A percentile compares a stretch with the other conserved stretches of the same genome.
These are phyloP conservation scores for Ophraella communa DNA, from an alignment of 2,888 invertebrate genomes.

Conservation along the genomic window DNA sequence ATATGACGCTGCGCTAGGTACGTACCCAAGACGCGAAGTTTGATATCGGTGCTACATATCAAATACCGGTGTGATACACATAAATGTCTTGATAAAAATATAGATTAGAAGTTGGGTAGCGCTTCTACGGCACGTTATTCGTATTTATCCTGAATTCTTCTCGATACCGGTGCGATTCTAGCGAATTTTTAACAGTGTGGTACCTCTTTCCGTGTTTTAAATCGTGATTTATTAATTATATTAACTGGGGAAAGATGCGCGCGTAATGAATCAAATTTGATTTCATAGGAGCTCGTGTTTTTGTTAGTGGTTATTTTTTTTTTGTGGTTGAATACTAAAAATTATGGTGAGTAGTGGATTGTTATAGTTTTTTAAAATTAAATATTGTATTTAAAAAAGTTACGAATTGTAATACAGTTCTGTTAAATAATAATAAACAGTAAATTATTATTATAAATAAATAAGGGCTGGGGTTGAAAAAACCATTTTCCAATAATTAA, in stretches of 20 bases:
- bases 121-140: not conserved
- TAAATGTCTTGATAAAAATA: not conserved
- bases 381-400: not conserved
- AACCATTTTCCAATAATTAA: too few relatives aligned
- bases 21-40: not conserved
- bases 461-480: too few relatives aligned
- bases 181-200: not conserved
- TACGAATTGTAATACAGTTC: not conserved
- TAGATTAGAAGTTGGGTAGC: not conserved
- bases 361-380: not conserved
- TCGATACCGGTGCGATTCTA: not conserved
- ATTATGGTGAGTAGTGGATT: slow-evolving; percentile 3
- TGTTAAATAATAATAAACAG: too few relatives aligned
- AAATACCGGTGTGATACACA: not conserved
- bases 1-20: not conserved
- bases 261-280: not conserved
- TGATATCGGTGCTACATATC: not conserved
- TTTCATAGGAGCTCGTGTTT: not conserved
- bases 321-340: not conserved
- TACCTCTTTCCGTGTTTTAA: not conserved
- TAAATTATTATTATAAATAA: too few relatives aligned
- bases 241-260: not conserved
- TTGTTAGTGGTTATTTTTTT: not conserved
- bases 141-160: not conserved
- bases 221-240: slow-evolving; percentile 5